Base-by-base conservation (phyloP, 1,140 invertebrate species). In the Matsumurasca onukii region DNA sequence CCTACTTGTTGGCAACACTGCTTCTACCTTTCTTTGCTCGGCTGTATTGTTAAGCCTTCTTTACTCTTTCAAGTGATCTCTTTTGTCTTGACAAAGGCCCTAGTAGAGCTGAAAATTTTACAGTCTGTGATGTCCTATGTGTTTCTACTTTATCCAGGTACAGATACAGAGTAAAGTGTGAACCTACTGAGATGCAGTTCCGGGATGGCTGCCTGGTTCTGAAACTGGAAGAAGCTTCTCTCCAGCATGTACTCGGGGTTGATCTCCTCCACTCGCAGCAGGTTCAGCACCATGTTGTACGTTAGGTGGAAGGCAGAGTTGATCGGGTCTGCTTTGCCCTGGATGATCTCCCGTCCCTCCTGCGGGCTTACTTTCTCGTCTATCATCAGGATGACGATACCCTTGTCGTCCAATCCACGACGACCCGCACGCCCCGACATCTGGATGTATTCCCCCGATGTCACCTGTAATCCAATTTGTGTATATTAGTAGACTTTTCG, bases 191-290 rank as follows among this genome's bases (percentile, higher is more conserved):
- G 88, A 75, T 91, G 88, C 3, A 99, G 83, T 57, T 89, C 86
- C 2, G 98, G 98, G 75, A 99, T 96, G 24, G 88, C 84, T 0
- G 95, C 88, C 82, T 98, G 98, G 83, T 99, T 99, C 82, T 99
- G 98, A 77, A 99, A 99, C 79, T 99, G 98, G 81, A 91, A 98
- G 80, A 99, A 99, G 75, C 95, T 98, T 71, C 96, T 86, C 78
- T 99, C 96, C 74, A 99, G 82, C 95, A 99, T 99, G 74, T 98
- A 99, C 79, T 99, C 97, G 0, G 98, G 98, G 85, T 99, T 99
- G 67, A 99, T 98, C 82, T 98, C 98, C 82, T 99, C 98, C 3
- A 99, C 98, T 77, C 90, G 80, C 39, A 99, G 80, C 69, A 99
- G 82, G 86, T 99, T 99, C 9, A 99, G 81, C 12, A 99, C 95